Conservation (phyloP, 2,113 vertebrate species). For the Leptodactylus fuscus region DNA sequence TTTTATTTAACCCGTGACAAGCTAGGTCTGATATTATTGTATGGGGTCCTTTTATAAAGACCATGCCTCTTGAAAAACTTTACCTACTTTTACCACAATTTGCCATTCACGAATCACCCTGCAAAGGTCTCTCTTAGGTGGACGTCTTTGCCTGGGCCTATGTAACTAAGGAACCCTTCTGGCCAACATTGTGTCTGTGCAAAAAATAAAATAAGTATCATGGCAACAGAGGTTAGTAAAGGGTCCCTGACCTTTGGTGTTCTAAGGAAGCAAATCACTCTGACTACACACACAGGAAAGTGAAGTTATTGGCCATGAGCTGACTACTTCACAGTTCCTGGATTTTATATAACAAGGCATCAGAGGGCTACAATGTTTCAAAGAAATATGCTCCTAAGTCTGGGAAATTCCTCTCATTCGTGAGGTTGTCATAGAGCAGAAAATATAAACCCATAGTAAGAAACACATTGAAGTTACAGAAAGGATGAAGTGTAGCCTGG, state of each 20-base stretch:
- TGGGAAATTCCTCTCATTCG: not conserved
- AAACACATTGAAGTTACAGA: slow-evolving; percentile 6
- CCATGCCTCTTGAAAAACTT: too few species aligned
- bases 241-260: not conserved
- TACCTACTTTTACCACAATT: too few species aligned
- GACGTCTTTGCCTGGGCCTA: too few species aligned
- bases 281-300: not conserved
- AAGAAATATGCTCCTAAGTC: not conserved
- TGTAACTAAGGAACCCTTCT: too few species aligned
- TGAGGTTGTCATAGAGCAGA: not conserved
- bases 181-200: too few species aligned
- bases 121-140: too few species aligned
- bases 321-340: not conserved
- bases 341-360: not conserved
- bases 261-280: not conserved
- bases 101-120: too few species aligned
- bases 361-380: not conserved
- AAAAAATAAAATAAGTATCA: too few species aligned
- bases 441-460: not conserved
- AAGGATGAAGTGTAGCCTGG: slow-evolving; percentile 22
- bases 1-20: too few species aligned
- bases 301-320: not conserved
- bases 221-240: not conserved
- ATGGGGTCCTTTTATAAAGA: too few species aligned
- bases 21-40: too few species aligned